Evolutionary conservation across 2,888 invertebrate species (phyloP), one percentile per base, ranked within the genome.

Genomic region (Orchestes rusci): DNA sequence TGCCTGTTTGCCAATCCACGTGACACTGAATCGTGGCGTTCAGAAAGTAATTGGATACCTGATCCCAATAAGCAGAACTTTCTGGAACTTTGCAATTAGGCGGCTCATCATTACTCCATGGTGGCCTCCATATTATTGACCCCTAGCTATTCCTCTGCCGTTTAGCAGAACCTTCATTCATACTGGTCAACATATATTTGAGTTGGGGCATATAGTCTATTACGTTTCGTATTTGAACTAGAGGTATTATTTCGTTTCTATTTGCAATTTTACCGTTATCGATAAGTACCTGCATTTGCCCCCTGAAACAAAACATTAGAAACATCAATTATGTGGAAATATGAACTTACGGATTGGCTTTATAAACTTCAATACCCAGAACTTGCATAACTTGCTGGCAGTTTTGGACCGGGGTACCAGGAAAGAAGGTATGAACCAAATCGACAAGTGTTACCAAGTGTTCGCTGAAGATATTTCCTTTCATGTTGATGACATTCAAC

Each of bases 401-500:
- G 46, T 79, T 82, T 57, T 79, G 75, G 50, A 85, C 74, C 52
- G 81, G 76, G 43, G 84, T 80, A 49, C 78, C 75, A 54, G 87
- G 87, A 69, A 89, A 90, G 73, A 86, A 86, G 67, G 82, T 77
- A 62, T 80, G 77, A 43, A 85, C 81, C 53, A 90, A 78, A 68
- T 90, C 89, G 4, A 83, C 81, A 53, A 90, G 72, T 10, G 89
- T 85, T 77, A 89, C 86, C 62, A 89, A 72, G 59, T 86, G 75
- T 66, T 89, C 89, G 16, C 81, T 77, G 66, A 84, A 85, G 55
- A 82, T 79, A 71, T 82, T 87, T 12, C 88, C 85, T 72, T 88
- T 87, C 70, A 84, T 82, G 69, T 90, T 90, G 63, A 91, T 87
- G 69, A 87, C 88, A 40, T 84, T 85, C 56, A 90, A 82, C 76